These are phyloP conservation scores for Flexamia atlantica DNA, from an alignment of 2,888 invertebrate species.

Conservation along the genomic window DNA sequence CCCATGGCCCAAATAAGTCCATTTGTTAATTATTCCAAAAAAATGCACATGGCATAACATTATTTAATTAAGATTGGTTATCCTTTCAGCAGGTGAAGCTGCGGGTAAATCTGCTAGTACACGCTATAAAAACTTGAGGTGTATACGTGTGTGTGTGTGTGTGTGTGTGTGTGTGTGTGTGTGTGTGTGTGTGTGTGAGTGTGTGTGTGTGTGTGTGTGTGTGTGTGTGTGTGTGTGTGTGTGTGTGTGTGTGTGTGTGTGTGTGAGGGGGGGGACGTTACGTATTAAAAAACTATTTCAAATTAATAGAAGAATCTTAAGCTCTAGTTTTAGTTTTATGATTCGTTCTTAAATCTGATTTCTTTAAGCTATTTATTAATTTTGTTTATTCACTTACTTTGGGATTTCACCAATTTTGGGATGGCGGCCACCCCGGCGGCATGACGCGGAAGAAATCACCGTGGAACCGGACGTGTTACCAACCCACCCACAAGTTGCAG, in stretches of 20 bases:
- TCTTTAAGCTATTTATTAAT: no score
- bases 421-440: conserved; percentile 61
- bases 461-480: conserved; percentile 58
- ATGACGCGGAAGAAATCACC: conserved; percentile 63
- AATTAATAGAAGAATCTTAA: no score
- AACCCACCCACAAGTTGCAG: conserved; percentile 63
- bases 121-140: no score
- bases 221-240: conserved; percentile 20
- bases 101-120: no score
- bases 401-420: conserved; percentile 75
- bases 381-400: conserved; percentile 72
- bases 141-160: conserved; percentile 16
- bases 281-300: no score
- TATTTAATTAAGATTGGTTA: no score
- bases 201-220: conserved; percentile 23
- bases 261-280: background rate
- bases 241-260: background rate
- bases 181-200: background rate
- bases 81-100: no score
- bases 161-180: conserved; percentile 26
- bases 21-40: no score
- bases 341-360: no score
- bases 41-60: no score
- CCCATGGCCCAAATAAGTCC: no score
- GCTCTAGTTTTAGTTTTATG: no score